Base-by-base conservation (phyloP, 2,797 vertebrate species). In the Momotus momota region DNA sequence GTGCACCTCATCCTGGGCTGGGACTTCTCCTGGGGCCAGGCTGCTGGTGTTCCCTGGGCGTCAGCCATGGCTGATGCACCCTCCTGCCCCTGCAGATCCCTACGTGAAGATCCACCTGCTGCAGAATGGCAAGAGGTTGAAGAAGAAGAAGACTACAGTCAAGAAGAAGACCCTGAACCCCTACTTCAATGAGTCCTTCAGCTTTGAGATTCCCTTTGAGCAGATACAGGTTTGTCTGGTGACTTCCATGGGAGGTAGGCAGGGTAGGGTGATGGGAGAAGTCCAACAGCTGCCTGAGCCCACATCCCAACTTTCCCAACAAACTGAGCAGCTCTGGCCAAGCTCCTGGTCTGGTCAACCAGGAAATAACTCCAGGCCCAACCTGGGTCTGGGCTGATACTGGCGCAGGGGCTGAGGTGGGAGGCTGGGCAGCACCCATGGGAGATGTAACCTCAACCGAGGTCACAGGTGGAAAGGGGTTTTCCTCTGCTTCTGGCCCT, bases 91-190 rank as follows among this genome's bases (percentile, higher is more conserved):
- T 29, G 21, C 94, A 99, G 99, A 99, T 98, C 99, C 99, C 64
- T 99, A 99, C 0, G 99, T 99, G 97, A 99, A 99, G 97, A 99
- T 99, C 58, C 99, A 99, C 96, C 97, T 99, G 95, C 98, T 99
- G 98, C 99, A 99, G 97, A 99, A 99, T 0, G 99, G 99, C 55
- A 99, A 99, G 98, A 98, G 98, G 82, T 98, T 99, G 97, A 99
- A 99, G 98, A 99, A 99, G 98, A 99, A 99, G 98, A 99, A 99
- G 98, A 99, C 99, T 1, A 99, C 99, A 1, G 99, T 99, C 96
- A 99, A 99, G 97, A 99, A 99, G 98, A 99, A 99, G 98, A 99
- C 99, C 4, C 96, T 99, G 97, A 99, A 99, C 97, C 99, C 99
- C 1, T 99, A 99, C 96, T 99, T 99, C 97, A 99, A 99, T 0